Base-by-base conservation (phyloP, 2,888 invertebrate species). In the Tetranychus truncatus region DNA sequence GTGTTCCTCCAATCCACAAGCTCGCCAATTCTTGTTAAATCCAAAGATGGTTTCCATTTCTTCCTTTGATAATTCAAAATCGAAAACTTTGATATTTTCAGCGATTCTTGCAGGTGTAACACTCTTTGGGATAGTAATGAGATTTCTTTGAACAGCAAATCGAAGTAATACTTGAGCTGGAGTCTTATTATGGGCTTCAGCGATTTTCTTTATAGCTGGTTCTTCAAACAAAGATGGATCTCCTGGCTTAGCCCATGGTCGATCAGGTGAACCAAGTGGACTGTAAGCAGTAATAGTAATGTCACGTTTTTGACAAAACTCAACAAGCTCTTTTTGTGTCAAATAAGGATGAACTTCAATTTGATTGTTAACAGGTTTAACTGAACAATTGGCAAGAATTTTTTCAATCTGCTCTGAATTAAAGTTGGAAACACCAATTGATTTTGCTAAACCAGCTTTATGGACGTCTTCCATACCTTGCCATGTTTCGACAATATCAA, bases 371-470 rank as follows among this genome's bases (percentile, higher is more conserved):
- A 80, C 81, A 6, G 84, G 84, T 78, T 81, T 82, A 34, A 84
- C 81, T 74, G 80, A 80, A 5, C 88, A 87, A 9, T 81, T 82
- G 66, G 86, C 84, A 74, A 91, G 80, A 6, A 92, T 80, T 55
- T 89, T 84, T 75, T 87, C 85, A 18, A 91, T 82, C 82, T 92
- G 92, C 76, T 86, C 84, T 79, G 86, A 86, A 83, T 90, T 92
- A 81, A 92, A 92, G 83, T 92, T 92, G 45, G 90, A 90, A 1
- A 94, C 81, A 0, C 94, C 94, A 78, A 92, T 88, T 71, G 88
- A 88, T 78, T 85, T 87, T 0, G 86, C 86, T 6, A 91, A 84
- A 0, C 91, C 91, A 77, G 87, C 85, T 5, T 88, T 87, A 4
- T 88, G 88, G 44, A 88, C 84, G 1, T 87, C 85, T 82, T 92